Base-by-base conservation (phyloP, 2,888 invertebrate genomes). In the Habrosyne pyritoides region DNA sequence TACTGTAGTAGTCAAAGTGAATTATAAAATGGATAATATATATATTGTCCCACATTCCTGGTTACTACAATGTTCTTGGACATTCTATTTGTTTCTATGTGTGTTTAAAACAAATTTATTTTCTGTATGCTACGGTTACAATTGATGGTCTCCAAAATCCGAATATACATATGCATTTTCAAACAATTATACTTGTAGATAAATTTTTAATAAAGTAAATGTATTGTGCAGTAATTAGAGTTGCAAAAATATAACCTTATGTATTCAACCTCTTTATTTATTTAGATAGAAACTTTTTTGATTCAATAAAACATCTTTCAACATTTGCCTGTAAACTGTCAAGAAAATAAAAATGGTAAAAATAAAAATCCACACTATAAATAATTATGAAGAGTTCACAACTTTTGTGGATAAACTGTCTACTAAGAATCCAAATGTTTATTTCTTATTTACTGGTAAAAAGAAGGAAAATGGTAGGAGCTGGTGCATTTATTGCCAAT, bases 401-500 rank as follows among this genome's bases (percentile, higher is more conserved):
- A 61, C 64, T 26, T 91, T 72, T 68, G 50, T 83, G 52, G 72
- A 79, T 50, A 76, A 77, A 24, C 55, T 86, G 24, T 64, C 77
- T 18, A 62, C 62, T 33, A 81, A 86, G 33, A 81, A 84, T 1
- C 68, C 68, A 21, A 63, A 73, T 64, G 71, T 82, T 18, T 88
- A 94, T 74, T 90, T 96, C 53, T 70, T 86, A 52, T 91, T 91
- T 66, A 78, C 77, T 65, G 89, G 89, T 6, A 77, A 77, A 64
- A 89, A 82, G 79, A 89, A 94, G 63, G 90, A 94, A 6, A 91
- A 94, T 76, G 97, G 97, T 0, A 86, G 94, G 58, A 98, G 97
- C 83, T 98, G 98, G 98, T 98, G 98, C 71, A 84, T 89, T 60
- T 89, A 78, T 64, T 91, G 90, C 64, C 84, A 86, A 73, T 46